Conservation (phyloP, 2,888 invertebrate species). For the Campaea margaritaria region DNA sequence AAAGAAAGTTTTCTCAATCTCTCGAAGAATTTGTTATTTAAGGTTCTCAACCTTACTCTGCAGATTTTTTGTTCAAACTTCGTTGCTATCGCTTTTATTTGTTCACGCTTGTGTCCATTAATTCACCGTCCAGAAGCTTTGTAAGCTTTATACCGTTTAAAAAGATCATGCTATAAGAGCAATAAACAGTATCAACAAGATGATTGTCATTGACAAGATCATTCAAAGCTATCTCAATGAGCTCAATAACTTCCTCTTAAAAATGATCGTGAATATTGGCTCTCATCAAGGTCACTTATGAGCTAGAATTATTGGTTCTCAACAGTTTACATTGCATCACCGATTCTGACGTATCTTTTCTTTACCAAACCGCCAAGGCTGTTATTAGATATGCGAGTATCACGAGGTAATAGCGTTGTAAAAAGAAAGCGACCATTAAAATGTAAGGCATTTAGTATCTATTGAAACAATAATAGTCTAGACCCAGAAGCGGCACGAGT, state of each 20-base stretch:
- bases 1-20: constrained; percentile 40
- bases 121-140: not conserved
- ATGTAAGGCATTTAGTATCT: constrained; percentile 35
- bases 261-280: constrained; percentile 45
- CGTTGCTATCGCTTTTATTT: not conserved
- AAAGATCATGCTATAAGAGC: constrained; percentile 14
- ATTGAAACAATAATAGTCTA: constrained; percentile 42
- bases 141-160: not conserved
- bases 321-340: constrained; percentile 20
- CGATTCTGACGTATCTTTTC: constrained; percentile 9
- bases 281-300: constrained; percentile 45
- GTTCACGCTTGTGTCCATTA: not conserved
- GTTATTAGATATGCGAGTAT: constrained; percentile 16
- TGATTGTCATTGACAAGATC: constrained; percentile 42
- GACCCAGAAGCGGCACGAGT: constrained; percentile 45
- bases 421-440: constrained; percentile 49
- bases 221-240: constrained; percentile 56
- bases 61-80: not conserved
- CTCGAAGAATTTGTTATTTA: constrained; percentile 29
- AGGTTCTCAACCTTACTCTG: constrained; percentile 20
- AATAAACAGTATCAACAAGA: constrained; percentile 33
- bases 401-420: constrained; percentile 13
- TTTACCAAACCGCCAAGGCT: constrained; percentile 4
- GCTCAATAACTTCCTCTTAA: constrained; percentile 54
- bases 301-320: constrained; percentile 33